Base-by-base conservation (phyloP, 2,113 vertebrate species). In the Scartelaos histophorus region DNA sequence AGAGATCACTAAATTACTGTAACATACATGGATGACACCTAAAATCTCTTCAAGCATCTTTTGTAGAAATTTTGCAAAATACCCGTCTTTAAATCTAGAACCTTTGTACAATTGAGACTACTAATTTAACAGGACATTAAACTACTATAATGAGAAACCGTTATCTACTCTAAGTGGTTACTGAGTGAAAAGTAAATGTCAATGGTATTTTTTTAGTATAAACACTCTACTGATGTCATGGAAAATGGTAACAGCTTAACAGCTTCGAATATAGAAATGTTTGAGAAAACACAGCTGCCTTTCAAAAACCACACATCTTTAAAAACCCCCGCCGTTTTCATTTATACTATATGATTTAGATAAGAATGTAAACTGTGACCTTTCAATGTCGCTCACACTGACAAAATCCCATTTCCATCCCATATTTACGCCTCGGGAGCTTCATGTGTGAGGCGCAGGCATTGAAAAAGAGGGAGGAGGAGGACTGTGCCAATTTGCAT, bases 401-500 rank as follows among this genome's bases (percentile, higher is more conserved):
- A 19, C 16, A 54, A 21, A 54, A 21, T 54, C 51, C 51, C 51
- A 21, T 54, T 54, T 21, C 51, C 19, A 21, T 54, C 51, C 51
- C 51, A 21, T 54, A 54, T 54, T 54, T n/a, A 17, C 7, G 51
- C 51, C 51, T 54, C 19, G 7, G 49, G 49, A 53, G 49, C 49
- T 19, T 53, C 17, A 53, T 53, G 49, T 54, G 51, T 54, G 51
- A 54, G 19, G 51, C 19, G 21, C 10, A 58, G 22, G 13, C 56
- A 58, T 13, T 29, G 19, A 53, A 25, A 46, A 65, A 70, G 61
- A 62, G 19, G 24, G 15, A 25, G 49, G 62, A 51, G 29, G 57
- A 70, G 22, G 65, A 54, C 10, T 66, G 70, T 7, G 25, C 10
- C 43, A 54, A 56, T 67, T 77, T 71, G 70, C 54, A 70, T 79